A percentile compares a stretch with the other conserved stretches of the same genome.
Conservation (phyloP, 2,113 vertebrate species). For the Anas platyrhynchos region DNA sequence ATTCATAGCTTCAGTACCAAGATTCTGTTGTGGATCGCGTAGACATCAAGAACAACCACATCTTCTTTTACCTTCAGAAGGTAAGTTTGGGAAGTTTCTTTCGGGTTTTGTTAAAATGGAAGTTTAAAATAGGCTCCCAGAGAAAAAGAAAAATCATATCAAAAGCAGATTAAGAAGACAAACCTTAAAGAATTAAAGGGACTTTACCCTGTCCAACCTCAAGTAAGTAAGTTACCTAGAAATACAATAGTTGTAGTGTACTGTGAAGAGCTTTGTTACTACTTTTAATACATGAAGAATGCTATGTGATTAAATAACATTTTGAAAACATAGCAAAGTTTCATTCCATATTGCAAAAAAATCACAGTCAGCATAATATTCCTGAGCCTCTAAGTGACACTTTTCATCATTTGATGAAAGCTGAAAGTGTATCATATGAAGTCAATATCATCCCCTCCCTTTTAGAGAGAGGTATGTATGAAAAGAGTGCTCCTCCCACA, state of each 20-base stretch:
- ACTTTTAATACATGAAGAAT: not conserved
- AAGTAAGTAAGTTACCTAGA: not conserved
- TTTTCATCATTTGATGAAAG: not conserved
- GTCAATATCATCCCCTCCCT: not conserved
- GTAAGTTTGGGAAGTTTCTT: conserved; percentile 1
- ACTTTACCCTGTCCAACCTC: not conserved
- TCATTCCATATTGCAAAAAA: not conserved
- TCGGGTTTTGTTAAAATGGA: not conserved
- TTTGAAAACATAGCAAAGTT: not conserved
- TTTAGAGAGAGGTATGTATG: not conserved
- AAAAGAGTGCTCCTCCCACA: not conserved
- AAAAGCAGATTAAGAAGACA: not conserved
- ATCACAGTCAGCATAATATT: not conserved
- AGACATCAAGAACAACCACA: conserved; percentile 59
- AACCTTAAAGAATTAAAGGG: not conserved
- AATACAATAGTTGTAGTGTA: not conserved
- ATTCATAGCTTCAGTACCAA: conserved; percentile 51
- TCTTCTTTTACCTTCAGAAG: conserved; percentile 66
- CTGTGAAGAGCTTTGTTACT: not conserved
- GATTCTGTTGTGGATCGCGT: conserved; percentile 31
- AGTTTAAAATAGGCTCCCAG: not conserved
- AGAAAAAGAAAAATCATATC: not conserved
- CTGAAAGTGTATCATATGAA: not conserved
- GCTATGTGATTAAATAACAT: not conserved
- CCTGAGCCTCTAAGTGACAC: not conserved